These are phyloP conservation scores for Trachelus stipa DNA, from an alignment of 2,888 invertebrate species.

Conservation along the genomic window DNA sequence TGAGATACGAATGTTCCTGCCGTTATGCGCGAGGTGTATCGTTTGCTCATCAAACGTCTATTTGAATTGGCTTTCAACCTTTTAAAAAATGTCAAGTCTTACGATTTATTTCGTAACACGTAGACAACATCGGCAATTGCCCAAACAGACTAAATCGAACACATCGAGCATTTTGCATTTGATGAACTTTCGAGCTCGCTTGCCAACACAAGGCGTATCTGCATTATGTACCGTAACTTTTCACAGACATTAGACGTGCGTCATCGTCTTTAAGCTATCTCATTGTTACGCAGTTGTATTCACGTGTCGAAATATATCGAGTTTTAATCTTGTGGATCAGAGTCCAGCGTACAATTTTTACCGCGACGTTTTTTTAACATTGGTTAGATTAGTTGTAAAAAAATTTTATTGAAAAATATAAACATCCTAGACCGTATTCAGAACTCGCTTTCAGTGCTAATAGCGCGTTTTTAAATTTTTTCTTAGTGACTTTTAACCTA, in stretches of 20 bases:
- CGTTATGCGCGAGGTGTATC: not conserved
- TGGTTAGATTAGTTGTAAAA: not conserved
- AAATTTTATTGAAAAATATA: not conserved
- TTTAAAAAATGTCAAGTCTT: not conserved
- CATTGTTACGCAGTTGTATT: not conserved
- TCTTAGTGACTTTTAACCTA: no score
- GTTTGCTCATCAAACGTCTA: not conserved
- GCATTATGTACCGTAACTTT: not conserved
- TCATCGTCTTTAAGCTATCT: not conserved
- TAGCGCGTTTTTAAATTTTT: no score
- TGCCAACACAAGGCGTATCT: not conserved
- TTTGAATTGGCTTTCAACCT: not conserved
- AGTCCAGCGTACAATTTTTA: not conserved
- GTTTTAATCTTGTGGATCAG: not conserved
- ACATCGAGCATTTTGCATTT: not conserved
- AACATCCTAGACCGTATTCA: not conserved
- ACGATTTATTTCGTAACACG: not conserved
- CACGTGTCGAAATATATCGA: not conserved
- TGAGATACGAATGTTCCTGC: no score
- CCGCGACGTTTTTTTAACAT: not conserved
- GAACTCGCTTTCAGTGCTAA: no score
- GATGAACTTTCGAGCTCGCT: not conserved
- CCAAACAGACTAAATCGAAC: not conserved
- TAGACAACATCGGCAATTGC: not conserved
- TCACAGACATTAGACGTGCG: not conserved